Conservation (phyloP, 2,888 invertebrate genomes). For the Eupithecia exiguata region DNA sequence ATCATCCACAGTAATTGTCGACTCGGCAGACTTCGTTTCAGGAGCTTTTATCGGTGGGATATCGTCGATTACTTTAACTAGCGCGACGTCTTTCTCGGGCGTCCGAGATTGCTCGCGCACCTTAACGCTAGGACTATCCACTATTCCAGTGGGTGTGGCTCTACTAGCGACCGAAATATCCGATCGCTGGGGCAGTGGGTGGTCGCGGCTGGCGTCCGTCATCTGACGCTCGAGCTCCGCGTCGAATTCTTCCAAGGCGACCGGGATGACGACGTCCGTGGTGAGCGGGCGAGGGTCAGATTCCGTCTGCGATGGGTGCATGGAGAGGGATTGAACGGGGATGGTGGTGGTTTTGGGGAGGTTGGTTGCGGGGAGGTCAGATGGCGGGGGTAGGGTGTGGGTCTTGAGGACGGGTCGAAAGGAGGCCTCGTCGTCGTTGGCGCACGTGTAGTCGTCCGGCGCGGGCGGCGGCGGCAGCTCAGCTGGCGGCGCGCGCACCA, state of each 20-base stretch:
- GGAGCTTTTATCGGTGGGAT: constrained; percentile 30
- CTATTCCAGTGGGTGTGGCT: constrained; percentile 72
- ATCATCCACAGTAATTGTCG: constrained; percentile 19
- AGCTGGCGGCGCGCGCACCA: constrained; percentile 72
- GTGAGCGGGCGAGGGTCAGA: constrained; percentile 42
- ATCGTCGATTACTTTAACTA: constrained; percentile 25
- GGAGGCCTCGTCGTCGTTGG: constrained; percentile 86
- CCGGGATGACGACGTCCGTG: constrained; percentile 51
- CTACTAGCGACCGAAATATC: constrained; percentile 70
- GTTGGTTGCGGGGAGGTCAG: constrained; percentile 60
- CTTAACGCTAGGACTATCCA: constrained; percentile 61
- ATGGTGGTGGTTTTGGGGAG: constrained; percentile 71
- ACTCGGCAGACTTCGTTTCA: constrained; percentile 7
- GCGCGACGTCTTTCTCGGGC: constrained; percentile 13
- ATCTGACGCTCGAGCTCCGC: constrained; percentile 47
- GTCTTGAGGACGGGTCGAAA: constrained; percentile 87
- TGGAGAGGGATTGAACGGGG: constrained; percentile 60
- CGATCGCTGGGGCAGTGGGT: constrained; percentile 50
- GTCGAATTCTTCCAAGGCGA: constrained; percentile 46
- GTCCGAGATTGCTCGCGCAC: constrained; percentile 21
- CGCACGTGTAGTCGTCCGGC: constrained; percentile 71
- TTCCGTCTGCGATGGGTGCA: constrained; percentile 32
- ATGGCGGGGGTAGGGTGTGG: constrained; percentile 64
- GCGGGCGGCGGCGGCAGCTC: constrained; percentile 73
- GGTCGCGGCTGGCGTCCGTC: constrained; percentile 47